Percentiles rank a stretch among this genome's conserved stretches.
Evolutionary conservation across 2,113 vertebrate genomes (phyloP).

Genomic region (Corythoichthys intestinalis): DNA sequence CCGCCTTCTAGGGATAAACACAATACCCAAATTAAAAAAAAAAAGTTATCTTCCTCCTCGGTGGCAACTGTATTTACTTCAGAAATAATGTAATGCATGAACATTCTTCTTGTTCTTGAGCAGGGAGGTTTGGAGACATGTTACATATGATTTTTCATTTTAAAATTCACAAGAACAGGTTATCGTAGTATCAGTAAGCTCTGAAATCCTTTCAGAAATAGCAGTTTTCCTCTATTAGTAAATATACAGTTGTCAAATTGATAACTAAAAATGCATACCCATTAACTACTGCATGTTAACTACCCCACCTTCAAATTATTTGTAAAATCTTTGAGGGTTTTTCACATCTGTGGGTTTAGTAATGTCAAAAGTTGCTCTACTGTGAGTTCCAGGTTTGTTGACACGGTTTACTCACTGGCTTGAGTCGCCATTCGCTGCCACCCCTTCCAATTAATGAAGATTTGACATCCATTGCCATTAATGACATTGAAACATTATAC

Average conservation of each 20-base stretch:
- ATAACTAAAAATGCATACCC: too few species aligned
- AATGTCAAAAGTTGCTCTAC: too few species aligned
- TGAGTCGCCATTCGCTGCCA: too few species aligned
- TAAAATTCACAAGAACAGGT: neutral
- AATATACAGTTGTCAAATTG: neutral
- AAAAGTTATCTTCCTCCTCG: neutral
- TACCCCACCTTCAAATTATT: too few species aligned
- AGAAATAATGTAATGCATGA: neutral
- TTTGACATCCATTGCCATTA: too few species aligned
- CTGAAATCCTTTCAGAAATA: conserved; percentile 14
- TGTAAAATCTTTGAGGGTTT: too few species aligned
- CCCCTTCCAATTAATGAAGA: too few species aligned
- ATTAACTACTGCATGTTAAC: too few species aligned
- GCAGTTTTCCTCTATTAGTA: neutral
- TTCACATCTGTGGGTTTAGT: too few species aligned
- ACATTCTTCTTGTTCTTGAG: conserved; percentile 3
- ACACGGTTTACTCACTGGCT: too few species aligned
- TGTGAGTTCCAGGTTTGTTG: too few species aligned
- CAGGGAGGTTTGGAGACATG: neutral
- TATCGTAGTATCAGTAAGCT: conserved; percentile 1
- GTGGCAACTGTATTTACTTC: neutral
- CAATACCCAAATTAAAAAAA: conserved; percentile 13
- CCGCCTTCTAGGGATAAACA: conserved; percentile 43
- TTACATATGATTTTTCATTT: neutral
- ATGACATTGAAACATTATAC: too few species aligned